Evolutionary conservation across 2,113 vertebrate genomes (phyloP).

Genomic region (Spea multiplicata): DNA sequence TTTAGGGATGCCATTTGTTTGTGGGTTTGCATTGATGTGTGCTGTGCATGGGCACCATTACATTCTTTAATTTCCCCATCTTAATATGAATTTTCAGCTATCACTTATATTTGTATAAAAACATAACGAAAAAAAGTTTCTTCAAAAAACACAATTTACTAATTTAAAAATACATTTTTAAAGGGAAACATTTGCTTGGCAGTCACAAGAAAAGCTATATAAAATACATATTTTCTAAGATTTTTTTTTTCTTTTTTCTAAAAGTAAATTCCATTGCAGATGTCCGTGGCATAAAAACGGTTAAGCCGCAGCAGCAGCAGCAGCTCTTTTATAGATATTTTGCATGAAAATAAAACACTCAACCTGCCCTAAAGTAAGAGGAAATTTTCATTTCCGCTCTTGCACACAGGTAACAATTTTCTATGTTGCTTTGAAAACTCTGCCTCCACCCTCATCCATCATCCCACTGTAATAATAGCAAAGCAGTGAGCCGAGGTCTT

Average conservation of each 20-base stretch:
- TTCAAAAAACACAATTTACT: no score
- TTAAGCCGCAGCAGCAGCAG: background rate
- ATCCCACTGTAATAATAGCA: constrained; percentile 50
- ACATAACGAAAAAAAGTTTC: no score
- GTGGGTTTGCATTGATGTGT: no score
- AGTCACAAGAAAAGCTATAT: no score
- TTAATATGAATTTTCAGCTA: no score
- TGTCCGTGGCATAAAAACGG: background rate
- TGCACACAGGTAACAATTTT: constrained; percentile 47
- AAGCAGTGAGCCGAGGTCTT: constrained; percentile 62
- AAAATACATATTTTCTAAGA: no score
- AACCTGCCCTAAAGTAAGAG: constrained; percentile 13
- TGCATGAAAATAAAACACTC: constrained; percentile 13
- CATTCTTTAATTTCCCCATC: no score
- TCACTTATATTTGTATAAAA: no score
- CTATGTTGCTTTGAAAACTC: constrained; percentile 46
- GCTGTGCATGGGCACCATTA: no score
- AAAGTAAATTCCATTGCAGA: background rate
- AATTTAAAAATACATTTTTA: no score
- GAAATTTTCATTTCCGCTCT: constrained; percentile 48
- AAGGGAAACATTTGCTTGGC: no score
- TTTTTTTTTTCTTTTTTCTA: background rate
- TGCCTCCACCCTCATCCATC: constrained; percentile 48
- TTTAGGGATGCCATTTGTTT: no score
- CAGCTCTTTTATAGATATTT: background rate